A percentile compares a stretch with the other conserved stretches of the same genome.
These are phyloP conservation scores for Pogonomyrmex barbatus DNA, from an alignment of 1,140 invertebrate genomes.

Conservation along the genomic window DNA sequence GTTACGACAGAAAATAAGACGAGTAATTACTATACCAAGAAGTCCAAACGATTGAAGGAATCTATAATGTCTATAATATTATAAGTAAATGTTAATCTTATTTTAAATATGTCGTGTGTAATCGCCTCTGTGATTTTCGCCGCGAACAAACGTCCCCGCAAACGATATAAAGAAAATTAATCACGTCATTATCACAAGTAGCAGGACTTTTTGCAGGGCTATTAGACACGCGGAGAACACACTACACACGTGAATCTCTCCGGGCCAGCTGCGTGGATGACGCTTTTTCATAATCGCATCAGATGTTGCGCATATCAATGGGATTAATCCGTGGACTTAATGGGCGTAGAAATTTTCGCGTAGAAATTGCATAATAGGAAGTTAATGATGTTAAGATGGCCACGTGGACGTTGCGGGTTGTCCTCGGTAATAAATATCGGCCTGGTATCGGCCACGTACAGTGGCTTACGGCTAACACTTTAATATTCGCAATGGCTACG, in stretches of 20 bases:
- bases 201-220: conserved; percentile 39
- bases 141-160: conserved; percentile 7
- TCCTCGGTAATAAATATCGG: conserved; percentile 41
- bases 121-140: conserved; percentile 1
- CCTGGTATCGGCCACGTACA: neutral
- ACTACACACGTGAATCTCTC: neutral
- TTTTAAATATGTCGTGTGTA: conserved; percentile 20
- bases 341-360: conserved; percentile 28
- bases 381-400: conserved; percentile 40
- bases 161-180: conserved; percentile 37
- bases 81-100: conserved; percentile 16
- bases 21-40: neutral
- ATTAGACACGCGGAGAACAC: conserved; percentile 4
- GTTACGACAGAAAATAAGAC: neutral
- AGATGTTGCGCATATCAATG: conserved; percentile 37
- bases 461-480: neutral
- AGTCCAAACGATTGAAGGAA: neutral
- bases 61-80: neutral
- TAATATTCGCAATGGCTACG: conserved; percentile 25
- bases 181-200: conserved; percentile 37
- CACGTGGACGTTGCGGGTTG: conserved; percentile 1
- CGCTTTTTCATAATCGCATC: conserved; percentile 25
- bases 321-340: conserved; percentile 44
- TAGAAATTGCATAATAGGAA: conserved; percentile 46
- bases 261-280: too few relatives aligned